A percentile compares a stretch with the other conserved stretches of the same genome.
These are phyloP conservation scores for Papilio protenor DNA, from an alignment of 2,888 invertebrate species.

Conservation along the genomic window DNA sequence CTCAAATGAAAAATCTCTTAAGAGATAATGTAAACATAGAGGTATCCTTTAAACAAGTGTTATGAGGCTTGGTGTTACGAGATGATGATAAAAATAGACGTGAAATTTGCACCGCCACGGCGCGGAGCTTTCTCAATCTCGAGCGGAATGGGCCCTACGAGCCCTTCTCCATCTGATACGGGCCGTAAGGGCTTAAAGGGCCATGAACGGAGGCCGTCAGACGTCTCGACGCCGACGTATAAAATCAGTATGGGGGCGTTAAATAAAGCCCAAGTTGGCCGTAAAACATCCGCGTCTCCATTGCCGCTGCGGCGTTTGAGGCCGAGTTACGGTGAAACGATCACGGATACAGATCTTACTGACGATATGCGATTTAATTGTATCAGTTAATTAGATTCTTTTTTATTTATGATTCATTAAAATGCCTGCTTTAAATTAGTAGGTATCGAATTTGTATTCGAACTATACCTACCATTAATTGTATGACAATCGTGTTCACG, in stretches of 20 bases:
- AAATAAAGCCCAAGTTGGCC: slow-evolving; percentile 75
- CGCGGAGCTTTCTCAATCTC: slow-evolving; percentile 48
- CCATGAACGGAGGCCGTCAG: slow-evolving; percentile 57
- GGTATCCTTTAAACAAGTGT: slow-evolving; percentile 25
- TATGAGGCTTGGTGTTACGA: slow-evolving; percentile 16
- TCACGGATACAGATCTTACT: slow-evolving; percentile 25
- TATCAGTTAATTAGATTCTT: slow-evolving; percentile 1
- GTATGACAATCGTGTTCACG: too few relatives aligned
- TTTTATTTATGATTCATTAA: not conserved
- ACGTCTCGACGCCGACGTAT: slow-evolving; percentile 70
- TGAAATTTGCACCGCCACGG: slow-evolving; percentile 35
- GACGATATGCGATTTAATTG: not conserved
- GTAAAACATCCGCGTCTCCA: slow-evolving; percentile 69
- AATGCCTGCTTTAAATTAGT: not conserved
- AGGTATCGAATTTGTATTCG: too few relatives aligned
- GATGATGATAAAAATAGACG: slow-evolving; percentile 30
- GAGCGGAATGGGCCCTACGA: slow-evolving; percentile 50
- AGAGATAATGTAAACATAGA: not conserved
- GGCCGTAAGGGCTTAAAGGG: slow-evolving; percentile 53
- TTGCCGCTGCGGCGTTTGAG: slow-evolving; percentile 72
- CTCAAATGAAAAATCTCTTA: slow-evolving; percentile 38
- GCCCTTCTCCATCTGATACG: slow-evolving; percentile 51
- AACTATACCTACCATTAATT: too few relatives aligned
- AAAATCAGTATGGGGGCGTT: slow-evolving; percentile 79
- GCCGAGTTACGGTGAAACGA: slow-evolving; percentile 61